Percentiles rank a stretch among this genome's conserved stretches.
Evolutionary conservation across 2,113 vertebrate genomes (phyloP).

Genomic region (Melanotaenia duboulayi): DNA sequence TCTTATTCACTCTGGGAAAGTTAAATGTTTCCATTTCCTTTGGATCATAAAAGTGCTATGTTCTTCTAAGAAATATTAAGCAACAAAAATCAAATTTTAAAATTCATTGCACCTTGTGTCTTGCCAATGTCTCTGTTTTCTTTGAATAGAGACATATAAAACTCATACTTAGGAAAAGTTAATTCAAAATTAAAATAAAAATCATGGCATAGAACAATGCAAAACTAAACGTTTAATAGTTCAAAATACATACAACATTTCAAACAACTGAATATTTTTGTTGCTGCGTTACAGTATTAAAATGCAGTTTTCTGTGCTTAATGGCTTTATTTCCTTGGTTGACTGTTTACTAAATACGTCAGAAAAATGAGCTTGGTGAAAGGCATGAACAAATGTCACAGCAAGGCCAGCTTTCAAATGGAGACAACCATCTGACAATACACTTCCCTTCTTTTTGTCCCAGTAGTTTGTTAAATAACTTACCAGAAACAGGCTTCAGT

Average conservation of each 20-base stretch:
- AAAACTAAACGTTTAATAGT: slow-evolving; percentile 1
- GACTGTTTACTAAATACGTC: not conserved
- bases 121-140: not conserved
- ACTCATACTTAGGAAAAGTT: too few relatives aligned
- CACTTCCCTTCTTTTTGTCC: not conserved
- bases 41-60: slow-evolving; percentile 41
- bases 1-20: slow-evolving; percentile 28
- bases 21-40: slow-evolving; percentile 45
- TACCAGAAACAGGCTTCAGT: too few relatives aligned
- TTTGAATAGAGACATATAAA: not conserved
- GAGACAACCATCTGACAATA: not conserved
- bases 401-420: not conserved
- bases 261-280: too few relatives aligned
- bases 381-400: slow-evolving; percentile 14
- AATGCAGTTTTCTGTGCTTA: not conserved
- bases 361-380: slow-evolving; percentile 11
- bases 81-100: slow-evolving; percentile 36
- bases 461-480: slow-evolving; percentile 4
- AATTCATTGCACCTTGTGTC: slow-evolving; percentile 6
- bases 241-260: not conserved
- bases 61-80: slow-evolving; percentile 47
- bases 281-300: not conserved
- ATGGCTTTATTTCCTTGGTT: not conserved
- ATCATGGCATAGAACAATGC: not conserved
- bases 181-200: not conserved